phyloP scores from a whole-genome alignment of 2,797 vertebrate genomes.

The Myotis planiceps region DNA sequence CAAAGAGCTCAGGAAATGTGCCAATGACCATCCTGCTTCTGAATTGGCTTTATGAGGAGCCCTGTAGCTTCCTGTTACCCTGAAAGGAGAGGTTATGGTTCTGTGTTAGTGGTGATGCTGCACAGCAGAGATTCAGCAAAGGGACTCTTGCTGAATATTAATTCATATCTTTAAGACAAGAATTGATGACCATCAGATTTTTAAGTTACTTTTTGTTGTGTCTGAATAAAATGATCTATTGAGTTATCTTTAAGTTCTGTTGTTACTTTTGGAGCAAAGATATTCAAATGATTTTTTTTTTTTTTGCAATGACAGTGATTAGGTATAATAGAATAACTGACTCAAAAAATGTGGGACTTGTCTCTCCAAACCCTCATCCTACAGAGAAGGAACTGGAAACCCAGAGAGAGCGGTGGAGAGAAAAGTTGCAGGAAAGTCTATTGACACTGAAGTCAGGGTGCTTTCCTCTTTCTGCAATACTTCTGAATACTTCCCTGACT shows the following conservation, averaged over 20 bases:
- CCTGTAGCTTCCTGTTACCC: background rate
- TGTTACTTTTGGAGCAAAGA: background rate
- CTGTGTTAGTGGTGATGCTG: background rate
- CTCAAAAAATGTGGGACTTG: background rate
- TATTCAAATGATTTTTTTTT: background rate
- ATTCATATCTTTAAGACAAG: background rate
- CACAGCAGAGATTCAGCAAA: background rate
- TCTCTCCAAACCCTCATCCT: background rate
- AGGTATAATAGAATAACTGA: background rate
- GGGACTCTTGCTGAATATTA: background rate
- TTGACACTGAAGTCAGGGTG: background rate
- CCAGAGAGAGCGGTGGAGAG: background rate
- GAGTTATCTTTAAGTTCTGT: background rate
- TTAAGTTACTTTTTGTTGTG: background rate
- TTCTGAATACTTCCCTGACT: background rate
- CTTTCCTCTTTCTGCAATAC: background rate
- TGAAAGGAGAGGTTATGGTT: background rate
- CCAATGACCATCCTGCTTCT: background rate
- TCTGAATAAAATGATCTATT: slow-evolving; percentile 16
- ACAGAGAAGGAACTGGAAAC: background rate
- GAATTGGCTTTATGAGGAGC: background rate
- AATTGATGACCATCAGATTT: background rate
- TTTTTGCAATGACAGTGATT: background rate
- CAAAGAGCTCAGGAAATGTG: background rate
- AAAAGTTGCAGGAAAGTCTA: background rate